Base-by-base conservation (phyloP, 2,113 vertebrate genomes). In the Clarias gariepinus region DNA sequence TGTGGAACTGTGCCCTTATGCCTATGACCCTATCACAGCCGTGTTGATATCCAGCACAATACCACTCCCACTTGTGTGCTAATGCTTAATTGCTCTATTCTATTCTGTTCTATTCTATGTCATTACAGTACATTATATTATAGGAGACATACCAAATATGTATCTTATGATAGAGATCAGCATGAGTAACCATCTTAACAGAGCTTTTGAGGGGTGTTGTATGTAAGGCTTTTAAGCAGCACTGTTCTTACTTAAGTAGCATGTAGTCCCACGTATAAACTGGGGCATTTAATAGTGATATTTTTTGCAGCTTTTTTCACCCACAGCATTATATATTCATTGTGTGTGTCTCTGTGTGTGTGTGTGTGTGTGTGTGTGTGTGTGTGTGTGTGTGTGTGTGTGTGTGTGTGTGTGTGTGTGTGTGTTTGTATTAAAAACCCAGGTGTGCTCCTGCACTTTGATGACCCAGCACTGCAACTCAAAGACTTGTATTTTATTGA, bases 391-490 rank as follows among this genome's bases (percentile, higher is more conserved):
- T 13, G 60, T 87, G 68, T 58, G 63, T 84, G 41, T 82, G 52
- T 87, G 30, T 82, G 83, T 85, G 33, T 78, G 80, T 77, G 28
- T 25, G 53, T 74, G 23, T 77, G 0, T 89, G 13, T 93, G 16
- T 89, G 82, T 90, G 13, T 47, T 4, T 47, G 5, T 47, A 8
- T 47, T 47, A 47, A 74, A 85, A 60, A 66, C 53, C 12, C 86
- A 99, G 98, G 98, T 1, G 96, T 99, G 69, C 92, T 99, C 13
- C 95, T 99, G 90, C 97, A 99, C 92, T 99, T 99, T 91, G 97
- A 97, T 87, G 98, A 99, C 88, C 97, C 98, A n/a, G 96, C 96
- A 0, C 92, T 99, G 33, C 97, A 98, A 90, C 94, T 99, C 0
- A 94, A 95, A 78, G 96, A 98, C 41, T 94, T 99, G 21, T 98